Percentiles rank a stretch among this genome's conserved stretches.
Conservation (phyloP, 2,888 invertebrate genomes). For the Polietes domitor region DNA sequence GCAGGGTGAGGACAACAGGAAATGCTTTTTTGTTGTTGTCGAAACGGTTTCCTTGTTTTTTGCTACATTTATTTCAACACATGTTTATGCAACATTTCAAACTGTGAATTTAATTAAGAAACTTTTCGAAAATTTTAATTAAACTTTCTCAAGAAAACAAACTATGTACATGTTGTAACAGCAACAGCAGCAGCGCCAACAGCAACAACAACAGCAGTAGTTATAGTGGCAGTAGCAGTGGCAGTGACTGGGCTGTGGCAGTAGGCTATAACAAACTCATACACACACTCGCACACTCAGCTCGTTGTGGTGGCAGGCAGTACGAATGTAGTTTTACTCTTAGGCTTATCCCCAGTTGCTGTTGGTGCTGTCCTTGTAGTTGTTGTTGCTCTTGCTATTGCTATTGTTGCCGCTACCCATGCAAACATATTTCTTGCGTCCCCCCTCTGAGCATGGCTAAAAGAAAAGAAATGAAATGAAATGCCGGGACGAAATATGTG, state of each 20-base stretch:
- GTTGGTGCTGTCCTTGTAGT: conserved; percentile 4
- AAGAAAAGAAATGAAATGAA: conserved; percentile 39
- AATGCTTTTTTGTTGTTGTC: neutral
- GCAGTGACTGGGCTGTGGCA: conserved; percentile 5
- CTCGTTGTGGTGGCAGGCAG: conserved; percentile 10
- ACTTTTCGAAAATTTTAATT: conserved; percentile 66
- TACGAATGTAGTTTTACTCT: conserved; percentile 37
- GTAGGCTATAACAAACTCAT: conserved; percentile 41
- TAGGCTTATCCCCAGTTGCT: conserved; percentile 33
- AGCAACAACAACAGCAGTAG: neutral
- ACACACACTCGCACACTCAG: neutral
- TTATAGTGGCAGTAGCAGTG: neutral
- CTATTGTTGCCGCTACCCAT: neutral
- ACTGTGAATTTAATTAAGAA: conserved; percentile 68
- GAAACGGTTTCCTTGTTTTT: neutral
- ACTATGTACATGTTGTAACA: conserved; percentile 43
- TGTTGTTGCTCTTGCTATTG: neutral
- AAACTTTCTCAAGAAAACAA: conserved; percentile 65
- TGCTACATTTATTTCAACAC: conserved; percentile 63
- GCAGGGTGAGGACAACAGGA: conserved; percentile 11
- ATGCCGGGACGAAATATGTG: conserved; percentile 26
- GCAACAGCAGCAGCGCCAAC: neutral
- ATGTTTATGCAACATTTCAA: conserved; percentile 67
- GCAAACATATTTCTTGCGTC: neutral
- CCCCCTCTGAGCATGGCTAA: conserved; percentile 23